Conservation (phyloP, 2,797 vertebrate genomes). For the Protosalanx chinensis region DNA sequence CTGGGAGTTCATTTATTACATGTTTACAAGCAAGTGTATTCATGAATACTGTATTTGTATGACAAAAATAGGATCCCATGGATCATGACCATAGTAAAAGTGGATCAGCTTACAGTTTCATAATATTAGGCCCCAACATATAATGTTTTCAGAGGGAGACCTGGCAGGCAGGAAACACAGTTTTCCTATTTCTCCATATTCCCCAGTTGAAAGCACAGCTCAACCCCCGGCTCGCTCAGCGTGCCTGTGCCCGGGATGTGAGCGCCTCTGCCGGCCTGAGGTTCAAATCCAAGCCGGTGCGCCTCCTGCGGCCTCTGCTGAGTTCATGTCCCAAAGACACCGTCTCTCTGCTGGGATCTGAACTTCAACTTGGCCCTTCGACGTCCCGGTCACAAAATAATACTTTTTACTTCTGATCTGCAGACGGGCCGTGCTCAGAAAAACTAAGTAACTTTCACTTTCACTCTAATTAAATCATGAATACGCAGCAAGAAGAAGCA, state of each 20-base stretch:
- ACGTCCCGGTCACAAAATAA: conserved; percentile 22
- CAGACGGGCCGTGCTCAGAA: conserved; percentile 15
- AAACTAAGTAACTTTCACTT: conserved; percentile 34
- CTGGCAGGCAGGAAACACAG: neutral
- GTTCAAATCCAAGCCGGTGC: conserved; percentile 75
- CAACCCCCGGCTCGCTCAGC: conserved; percentile 19
- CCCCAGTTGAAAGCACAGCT: neutral
- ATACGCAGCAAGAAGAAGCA: conserved; percentile 20
- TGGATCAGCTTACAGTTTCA: neutral
- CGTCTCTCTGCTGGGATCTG: conserved; percentile 32
- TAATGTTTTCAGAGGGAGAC: too few species aligned
- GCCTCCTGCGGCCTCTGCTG: conserved; percentile 78
- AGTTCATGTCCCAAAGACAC: conserved; percentile 33
- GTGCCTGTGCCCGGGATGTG: conserved; percentile 40
- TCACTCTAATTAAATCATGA: conserved; percentile 7
- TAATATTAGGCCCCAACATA: neutral
- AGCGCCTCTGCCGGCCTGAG: conserved; percentile 61
- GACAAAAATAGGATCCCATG: neutral
- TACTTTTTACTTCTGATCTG: conserved; percentile 3
- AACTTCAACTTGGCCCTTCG: conserved; percentile 53
- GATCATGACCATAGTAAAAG: neutral
- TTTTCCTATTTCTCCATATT: neutral
- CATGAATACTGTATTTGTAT: neutral
- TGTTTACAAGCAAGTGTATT: neutral
- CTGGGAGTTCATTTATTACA: neutral